phyloP scores from a whole-genome alignment of 2,113 vertebrate genomes.

The Grus americana region DNA sequence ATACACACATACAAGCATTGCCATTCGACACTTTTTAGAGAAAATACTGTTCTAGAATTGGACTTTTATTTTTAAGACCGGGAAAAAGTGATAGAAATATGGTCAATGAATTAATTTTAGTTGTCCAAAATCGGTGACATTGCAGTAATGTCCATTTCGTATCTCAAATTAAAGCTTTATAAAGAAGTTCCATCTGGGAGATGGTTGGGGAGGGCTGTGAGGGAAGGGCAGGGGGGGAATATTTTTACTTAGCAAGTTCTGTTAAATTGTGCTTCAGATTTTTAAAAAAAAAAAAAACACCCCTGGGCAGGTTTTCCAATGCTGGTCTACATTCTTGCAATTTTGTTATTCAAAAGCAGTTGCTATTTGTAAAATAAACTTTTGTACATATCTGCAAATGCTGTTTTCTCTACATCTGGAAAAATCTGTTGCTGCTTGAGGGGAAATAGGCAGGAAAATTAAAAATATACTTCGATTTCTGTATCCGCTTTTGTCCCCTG shows the following conservation, averaged over 20 bases:
- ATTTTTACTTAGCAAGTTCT: slow-evolving; percentile 58
- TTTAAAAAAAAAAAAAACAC: neutral
- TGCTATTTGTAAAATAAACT: slow-evolving; percentile 69
- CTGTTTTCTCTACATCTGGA: slow-evolving; percentile 51
- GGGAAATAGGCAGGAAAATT: slow-evolving; percentile 21
- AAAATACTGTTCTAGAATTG: neutral
- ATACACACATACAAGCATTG: neutral
- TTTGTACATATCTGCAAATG: slow-evolving; percentile 67
- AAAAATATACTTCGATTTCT: slow-evolving; percentile 15
- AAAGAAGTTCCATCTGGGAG: neutral
- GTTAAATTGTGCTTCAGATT: slow-evolving; percentile 44
- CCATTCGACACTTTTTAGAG: neutral
- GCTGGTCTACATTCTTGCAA: slow-evolving; percentile 46
- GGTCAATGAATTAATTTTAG: neutral
- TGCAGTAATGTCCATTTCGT: neutral
- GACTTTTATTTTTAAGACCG: neutral
- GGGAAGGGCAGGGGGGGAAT: neutral
- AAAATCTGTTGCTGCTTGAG: neutral
- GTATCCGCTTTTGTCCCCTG: neutral
- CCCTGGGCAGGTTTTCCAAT: slow-evolving; percentile 67
- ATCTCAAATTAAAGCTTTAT: neutral
- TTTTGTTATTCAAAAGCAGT: slow-evolving; percentile 62
- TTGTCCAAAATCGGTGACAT: neutral
- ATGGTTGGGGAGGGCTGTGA: neutral
- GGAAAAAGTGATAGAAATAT: neutral